Evolutionary conservation across 1,140 invertebrate genomes (phyloP).

Genomic region (Acyrthosiphon pisum): DNA sequence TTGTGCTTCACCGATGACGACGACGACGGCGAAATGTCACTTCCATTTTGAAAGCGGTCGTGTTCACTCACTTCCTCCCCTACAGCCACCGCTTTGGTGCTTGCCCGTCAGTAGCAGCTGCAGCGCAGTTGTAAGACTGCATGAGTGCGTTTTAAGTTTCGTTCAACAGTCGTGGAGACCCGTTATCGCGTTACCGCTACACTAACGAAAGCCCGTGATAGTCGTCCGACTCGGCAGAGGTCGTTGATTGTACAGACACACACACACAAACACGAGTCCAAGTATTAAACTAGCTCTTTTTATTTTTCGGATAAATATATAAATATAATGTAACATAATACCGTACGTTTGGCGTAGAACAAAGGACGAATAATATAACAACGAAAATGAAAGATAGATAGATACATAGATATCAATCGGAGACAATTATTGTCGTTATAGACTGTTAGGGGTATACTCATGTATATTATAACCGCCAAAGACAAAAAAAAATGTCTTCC

Average conservation of each 20-base stretch:
- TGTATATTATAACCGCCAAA: not conserved
- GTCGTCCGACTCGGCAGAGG: not conserved
- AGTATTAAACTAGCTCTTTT: not conserved
- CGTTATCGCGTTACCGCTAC: constrained; percentile 13
- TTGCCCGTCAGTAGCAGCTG: not conserved
- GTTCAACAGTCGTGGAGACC: not conserved
- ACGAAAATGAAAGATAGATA: not conserved
- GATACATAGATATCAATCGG: not conserved
- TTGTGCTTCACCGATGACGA: not conserved
- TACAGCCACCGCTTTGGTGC: not conserved
- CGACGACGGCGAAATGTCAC: not conserved
- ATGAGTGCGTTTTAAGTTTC: constrained; percentile 32
- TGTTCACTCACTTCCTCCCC: not conserved
- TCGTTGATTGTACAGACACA: not conserved
- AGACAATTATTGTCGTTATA: not conserved
- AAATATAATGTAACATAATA: not conserved
- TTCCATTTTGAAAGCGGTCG: constrained; percentile 27
- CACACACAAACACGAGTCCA: not conserved
- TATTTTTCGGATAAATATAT: not conserved
- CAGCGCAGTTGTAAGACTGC: constrained; percentile 21
- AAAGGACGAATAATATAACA: not conserved
- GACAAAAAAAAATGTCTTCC: not conserved
- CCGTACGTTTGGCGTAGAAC: not conserved
- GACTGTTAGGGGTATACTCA: not conserved
- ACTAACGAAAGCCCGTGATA: not conserved